phyloP scores from a whole-genome alignment of 2,113 vertebrate genomes.

The Cathartes aura region DNA sequence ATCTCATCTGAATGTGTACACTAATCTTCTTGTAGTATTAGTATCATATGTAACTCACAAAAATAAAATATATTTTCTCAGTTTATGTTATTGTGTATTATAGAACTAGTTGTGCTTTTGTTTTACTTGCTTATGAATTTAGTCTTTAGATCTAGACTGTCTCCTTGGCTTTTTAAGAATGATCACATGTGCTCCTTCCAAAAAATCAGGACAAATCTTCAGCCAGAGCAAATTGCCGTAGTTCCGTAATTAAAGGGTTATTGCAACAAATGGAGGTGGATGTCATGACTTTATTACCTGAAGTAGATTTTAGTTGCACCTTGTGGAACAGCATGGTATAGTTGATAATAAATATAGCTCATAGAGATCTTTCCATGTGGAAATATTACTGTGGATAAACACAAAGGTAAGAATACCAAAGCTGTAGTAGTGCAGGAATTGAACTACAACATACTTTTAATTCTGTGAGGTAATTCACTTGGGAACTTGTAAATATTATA shows the following conservation, averaged over 20 bases:
- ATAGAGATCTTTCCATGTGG: background rate
- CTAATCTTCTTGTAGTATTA: accelerated
- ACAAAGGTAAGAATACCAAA: background rate
- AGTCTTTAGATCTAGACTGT: background rate
- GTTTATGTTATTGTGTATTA: background rate
- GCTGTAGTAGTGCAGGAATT: background rate
- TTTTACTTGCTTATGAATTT: background rate
- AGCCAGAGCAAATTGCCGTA: background rate
- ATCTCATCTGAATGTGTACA: background rate
- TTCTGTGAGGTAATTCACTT: background rate
- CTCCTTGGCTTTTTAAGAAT: background rate
- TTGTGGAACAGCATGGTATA: background rate
- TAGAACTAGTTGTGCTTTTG: background rate
- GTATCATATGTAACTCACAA: background rate
- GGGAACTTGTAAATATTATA: background rate
- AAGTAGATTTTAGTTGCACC: background rate
- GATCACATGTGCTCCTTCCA: background rate
- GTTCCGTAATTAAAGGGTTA: background rate
- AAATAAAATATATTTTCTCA: background rate
- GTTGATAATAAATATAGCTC: background rate
- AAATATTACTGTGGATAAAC: background rate
- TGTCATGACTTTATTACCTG: background rate
- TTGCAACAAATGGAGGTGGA: background rate
- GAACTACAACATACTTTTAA: background rate
- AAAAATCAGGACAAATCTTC: background rate